Percentiles rank a stretch among this genome's conserved stretches.
phyloP scores from a whole-genome alignment of 2,113 vertebrate species.

The Microcebus tavaratra region DNA sequence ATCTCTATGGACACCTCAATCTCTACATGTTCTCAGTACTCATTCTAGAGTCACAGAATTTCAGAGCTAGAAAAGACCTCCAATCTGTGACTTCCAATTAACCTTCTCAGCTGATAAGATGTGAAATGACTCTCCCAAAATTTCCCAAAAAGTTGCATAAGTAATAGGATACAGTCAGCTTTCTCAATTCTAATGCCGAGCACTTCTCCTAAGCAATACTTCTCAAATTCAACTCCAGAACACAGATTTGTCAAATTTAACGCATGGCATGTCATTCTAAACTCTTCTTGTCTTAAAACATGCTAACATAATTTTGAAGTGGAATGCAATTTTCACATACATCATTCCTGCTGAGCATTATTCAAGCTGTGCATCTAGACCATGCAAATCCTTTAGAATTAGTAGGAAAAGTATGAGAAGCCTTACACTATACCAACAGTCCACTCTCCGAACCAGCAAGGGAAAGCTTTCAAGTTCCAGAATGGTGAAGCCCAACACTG shows the following conservation, averaged over 20 bases:
- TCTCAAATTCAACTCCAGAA: neutral
- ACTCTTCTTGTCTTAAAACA: neutral
- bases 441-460: neutral
- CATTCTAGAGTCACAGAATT: neutral
- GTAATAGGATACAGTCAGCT: neutral
- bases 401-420: neutral
- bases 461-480: neutral
- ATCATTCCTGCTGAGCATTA: neutral
- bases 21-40: neutral
- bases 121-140: neutral
- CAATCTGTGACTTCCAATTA: neutral
- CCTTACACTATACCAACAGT: neutral
- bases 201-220: neutral
- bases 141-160: neutral
- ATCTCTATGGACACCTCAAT: neutral
- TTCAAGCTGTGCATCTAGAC: neutral
- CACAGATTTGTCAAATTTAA: neutral
- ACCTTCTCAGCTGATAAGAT: neutral
- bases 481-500: neutral
- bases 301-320: neutral
- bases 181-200: neutral
- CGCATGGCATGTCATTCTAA: neutral
- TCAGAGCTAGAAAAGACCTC: neutral
- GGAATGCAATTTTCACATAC: neutral
- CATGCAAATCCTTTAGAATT: neutral